A percentile compares a stretch with the other conserved stretches of the same genome.
Conservation (phyloP, 2,797 vertebrate genomes). For the Dallia pectoralis region DNA sequence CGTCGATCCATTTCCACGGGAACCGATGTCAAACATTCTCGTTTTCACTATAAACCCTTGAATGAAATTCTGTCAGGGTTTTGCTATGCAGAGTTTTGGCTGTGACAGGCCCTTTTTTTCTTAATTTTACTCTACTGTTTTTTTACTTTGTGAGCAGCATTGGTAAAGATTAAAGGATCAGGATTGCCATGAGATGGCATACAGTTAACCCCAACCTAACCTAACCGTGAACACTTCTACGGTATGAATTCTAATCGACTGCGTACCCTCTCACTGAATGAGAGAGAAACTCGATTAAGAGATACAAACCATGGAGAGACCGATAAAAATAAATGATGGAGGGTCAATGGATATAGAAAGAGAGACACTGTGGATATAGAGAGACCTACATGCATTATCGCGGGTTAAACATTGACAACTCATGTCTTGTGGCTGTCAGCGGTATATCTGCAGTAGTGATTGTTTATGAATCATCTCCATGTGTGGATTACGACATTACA, state of each 20-base stretch:
- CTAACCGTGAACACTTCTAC: neutral
- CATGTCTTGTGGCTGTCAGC: no score
- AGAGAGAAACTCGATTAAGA: no score
- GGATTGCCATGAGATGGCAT: neutral
- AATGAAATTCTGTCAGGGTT: neutral
- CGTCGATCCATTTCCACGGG: neutral
- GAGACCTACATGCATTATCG: no score
- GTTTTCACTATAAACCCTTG: neutral
- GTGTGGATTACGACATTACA: no score
- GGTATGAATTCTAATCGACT: no score
- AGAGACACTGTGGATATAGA: no score
- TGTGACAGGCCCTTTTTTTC: neutral
- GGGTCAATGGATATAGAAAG: no score
- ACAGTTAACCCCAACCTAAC: neutral
- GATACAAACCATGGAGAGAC: no score
- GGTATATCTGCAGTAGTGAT: no score
- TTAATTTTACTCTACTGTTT: neutral
- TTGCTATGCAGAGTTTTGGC: neutral
- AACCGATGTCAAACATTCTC: neutral
- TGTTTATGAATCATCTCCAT: no score
- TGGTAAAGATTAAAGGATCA: neutral
- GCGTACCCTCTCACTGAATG: neutral
- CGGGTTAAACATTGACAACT: no score
- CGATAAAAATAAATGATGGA: no score
- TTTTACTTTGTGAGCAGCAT: neutral